phyloP scores from a whole-genome alignment of 2,888 invertebrate species.

The Euplagia quadripunctaria region DNA sequence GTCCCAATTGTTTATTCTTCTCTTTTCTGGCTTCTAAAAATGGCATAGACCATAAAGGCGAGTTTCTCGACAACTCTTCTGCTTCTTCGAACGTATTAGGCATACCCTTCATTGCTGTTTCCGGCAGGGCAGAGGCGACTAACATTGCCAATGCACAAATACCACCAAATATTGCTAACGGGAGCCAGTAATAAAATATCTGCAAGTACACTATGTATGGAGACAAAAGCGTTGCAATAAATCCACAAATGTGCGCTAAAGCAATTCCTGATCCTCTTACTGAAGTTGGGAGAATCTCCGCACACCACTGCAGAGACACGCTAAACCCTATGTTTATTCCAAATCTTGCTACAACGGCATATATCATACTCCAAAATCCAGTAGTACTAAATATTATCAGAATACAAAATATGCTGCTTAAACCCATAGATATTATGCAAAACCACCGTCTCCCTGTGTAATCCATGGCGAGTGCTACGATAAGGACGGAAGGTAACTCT shows the following conservation, averaged over 20 bases:
- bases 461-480: constrained; percentile 62
- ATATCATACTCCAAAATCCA: constrained; percentile 61
- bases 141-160: constrained; percentile 31
- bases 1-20: neutral
- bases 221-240: constrained; percentile 63
- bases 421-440: constrained; percentile 52
- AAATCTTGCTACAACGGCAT: constrained; percentile 67
- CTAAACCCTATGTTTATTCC: constrained; percentile 66
- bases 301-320: constrained; percentile 67
- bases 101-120: constrained; percentile 28
- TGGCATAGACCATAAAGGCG: constrained; percentile 7
- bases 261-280: constrained; percentile 71
- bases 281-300: constrained; percentile 69
- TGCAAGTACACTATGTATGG: constrained; percentile 56
- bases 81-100: constrained; percentile 50
- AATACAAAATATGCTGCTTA: constrained; percentile 62
- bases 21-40: neutral
- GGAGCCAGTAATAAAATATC: constrained; percentile 41
- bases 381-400: constrained; percentile 58
- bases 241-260: constrained; percentile 68
- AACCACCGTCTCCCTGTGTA: constrained; percentile 10
- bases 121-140: constrained; percentile 39
- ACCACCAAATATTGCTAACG: constrained; percentile 31
- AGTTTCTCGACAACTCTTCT: constrained; percentile 33
- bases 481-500: constrained; percentile 67